These are phyloP conservation scores for Trichopoda pennipes DNA, from an alignment of 2,888 invertebrate genomes.

Conservation along the genomic window DNA sequence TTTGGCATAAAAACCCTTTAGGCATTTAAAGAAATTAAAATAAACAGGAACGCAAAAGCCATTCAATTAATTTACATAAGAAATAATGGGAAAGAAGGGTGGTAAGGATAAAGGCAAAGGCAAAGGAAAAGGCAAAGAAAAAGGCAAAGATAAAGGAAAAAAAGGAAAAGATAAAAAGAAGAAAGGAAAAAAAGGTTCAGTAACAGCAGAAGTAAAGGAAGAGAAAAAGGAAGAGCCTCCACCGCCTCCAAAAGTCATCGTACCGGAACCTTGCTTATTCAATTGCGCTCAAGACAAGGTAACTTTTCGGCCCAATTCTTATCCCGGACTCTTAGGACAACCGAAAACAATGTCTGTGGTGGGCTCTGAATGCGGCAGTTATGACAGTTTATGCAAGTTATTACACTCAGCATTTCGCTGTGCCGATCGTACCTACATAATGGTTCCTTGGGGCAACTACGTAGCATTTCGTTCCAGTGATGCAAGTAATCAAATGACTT, in stretches of 20 bases:
- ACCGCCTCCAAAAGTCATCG: background rate
- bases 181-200: conserved; percentile 60
- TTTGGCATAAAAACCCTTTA: no score
- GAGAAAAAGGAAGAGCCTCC: conserved; percentile 33
- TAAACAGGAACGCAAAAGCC: background rate
- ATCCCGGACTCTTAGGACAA: conserved; percentile 75
- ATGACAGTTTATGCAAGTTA: conserved; percentile 72
- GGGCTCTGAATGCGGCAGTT: conserved; percentile 73
- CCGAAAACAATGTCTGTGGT: conserved; percentile 74
- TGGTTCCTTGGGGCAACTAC: conserved; percentile 80
- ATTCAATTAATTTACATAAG: background rate
- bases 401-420: conserved; percentile 74
- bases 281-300: conserved; percentile 64
- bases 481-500: conserved; percentile 71
- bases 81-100: background rate
- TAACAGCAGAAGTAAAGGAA: conserved; percentile 8
- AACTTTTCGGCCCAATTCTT: conserved; percentile 72
- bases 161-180: conserved; percentile 57
- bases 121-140: conserved; percentile 68
- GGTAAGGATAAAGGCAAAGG: conserved; percentile 27
- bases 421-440: conserved; percentile 76
- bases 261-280: conserved; percentile 59
- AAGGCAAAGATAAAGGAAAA: conserved; percentile 65
- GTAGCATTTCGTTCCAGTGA: conserved; percentile 75
- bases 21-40: no score